Evolutionary conservation across 2,113 vertebrate species (phyloP).

Genomic region (Labeo catla): DNA sequence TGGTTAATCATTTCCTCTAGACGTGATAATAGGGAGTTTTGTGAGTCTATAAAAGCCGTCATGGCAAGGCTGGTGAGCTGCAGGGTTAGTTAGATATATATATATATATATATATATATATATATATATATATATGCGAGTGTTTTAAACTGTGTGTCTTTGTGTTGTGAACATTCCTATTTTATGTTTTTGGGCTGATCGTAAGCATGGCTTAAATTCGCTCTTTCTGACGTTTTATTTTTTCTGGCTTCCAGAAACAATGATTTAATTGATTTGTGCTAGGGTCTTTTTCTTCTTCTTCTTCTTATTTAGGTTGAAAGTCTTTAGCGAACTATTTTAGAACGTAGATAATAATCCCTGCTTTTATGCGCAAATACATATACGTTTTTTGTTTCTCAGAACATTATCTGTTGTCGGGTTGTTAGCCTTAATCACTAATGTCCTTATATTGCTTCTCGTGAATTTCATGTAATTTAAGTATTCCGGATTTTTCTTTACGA

Average conservation of each 20-base stretch:
- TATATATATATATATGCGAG: not conserved
- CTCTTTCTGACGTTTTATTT: not conserved
- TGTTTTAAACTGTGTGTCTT: not conserved
- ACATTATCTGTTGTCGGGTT: not conserved
- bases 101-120: too few species aligned
- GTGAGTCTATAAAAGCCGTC: slow-evolving; percentile 26
- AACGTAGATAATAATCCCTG: too few species aligned
- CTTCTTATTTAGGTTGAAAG: not conserved
- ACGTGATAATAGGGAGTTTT: slow-evolving; percentile 13
- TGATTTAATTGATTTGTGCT: not conserved
- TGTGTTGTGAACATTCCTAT: not conserved
- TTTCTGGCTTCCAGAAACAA: not conserved
- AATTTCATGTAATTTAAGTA: not conserved
- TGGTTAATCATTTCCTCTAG: slow-evolving; percentile 22
- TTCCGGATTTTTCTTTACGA: not conserved
- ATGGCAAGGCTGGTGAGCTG: not conserved
- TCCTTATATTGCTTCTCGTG: not conserved
- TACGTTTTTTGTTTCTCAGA: too few species aligned
- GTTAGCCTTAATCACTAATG: not conserved
- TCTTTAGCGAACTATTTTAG: not conserved
- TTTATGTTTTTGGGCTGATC: not conserved
- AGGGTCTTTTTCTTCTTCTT: too few species aligned
- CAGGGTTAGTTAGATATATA: not conserved
- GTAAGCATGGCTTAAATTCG: not conserved
- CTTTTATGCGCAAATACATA: too few species aligned